Evolutionary conservation across 2,113 vertebrate species (phyloP), one percentile per base, ranked within the genome.

Genomic region (Cnemophilus loriae): DNA sequence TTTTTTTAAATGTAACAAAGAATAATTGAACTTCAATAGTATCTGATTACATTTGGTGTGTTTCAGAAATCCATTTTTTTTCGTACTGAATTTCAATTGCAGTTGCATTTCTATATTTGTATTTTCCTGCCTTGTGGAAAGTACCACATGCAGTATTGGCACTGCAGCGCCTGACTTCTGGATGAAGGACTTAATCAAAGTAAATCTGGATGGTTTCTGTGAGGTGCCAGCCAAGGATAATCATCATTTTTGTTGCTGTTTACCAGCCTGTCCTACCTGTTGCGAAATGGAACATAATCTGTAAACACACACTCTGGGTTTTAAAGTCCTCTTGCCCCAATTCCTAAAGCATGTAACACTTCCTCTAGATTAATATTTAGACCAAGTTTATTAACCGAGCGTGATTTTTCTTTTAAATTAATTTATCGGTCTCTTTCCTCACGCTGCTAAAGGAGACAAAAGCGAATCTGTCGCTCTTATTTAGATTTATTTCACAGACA

Each of bases 11-110:
- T 16, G 26, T 93, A 82, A 69, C 59, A 30, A 81, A 82, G 89
- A 89, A 69, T 87, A 85, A 91, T 93, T 95, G 74, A 87, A 64
- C 53, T 80, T 93, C 84, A 87, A 33, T 93, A 50, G 75, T 46
- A 91, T 87, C 82, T 95, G 89, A 89, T 93, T 89, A 60, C 87
- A 37, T 91, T 70, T 76, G 53, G 57, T 89, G 35, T 18, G 75
- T 71, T 91, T 92, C 84, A 84, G 55, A 89, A 84, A 69, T 78
- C 26, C 13, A 1, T 67, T 84, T 90, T 59, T 81, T 78, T 86
- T 44, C 4, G 61, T 30, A 18, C n/a, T 13, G 49, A 73, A 73
- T 69, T 69, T 50, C 32, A 61, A 69, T 59, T 82, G 70, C 77
- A 71, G 1, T 83, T 67, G 64, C 35, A 4, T 89, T 87, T 84